Percentiles rank a stretch among this genome's conserved stretches.
These are phyloP conservation scores for Nebria salina DNA, from an alignment of 2,888 invertebrate genomes.

Conservation along the genomic window DNA sequence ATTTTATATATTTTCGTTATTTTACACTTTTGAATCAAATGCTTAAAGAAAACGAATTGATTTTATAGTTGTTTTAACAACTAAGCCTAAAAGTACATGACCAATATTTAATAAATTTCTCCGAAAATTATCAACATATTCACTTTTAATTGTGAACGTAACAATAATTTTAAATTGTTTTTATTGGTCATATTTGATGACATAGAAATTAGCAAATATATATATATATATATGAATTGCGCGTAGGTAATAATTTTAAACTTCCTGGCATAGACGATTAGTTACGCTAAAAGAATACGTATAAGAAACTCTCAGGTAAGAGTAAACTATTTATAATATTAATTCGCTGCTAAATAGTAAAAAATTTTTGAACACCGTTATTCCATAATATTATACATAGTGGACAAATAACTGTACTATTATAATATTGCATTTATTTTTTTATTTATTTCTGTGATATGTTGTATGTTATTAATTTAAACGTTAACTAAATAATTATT, in stretches of 20 bases:
- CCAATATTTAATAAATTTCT: too few species aligned
- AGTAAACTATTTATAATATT: conserved; percentile 1
- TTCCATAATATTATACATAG: neutral
- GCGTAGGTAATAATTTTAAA: neutral
- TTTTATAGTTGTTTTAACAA: too few species aligned
- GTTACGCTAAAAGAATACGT: neutral
- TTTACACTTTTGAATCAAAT: too few species aligned
- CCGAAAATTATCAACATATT: too few species aligned
- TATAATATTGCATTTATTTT: conserved; percentile 25
- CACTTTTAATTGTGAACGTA: too few species aligned
- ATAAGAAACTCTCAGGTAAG: neutral
- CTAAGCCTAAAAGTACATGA: too few species aligned
- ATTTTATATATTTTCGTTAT: neutral
- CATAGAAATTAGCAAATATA: neutral
- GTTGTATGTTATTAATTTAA: conserved; percentile 35
- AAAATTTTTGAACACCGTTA: conserved; percentile 1
- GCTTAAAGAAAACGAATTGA: too few species aligned
- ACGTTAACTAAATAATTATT: conserved; percentile 31
- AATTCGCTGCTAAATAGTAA: neutral
- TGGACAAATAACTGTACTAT: conserved; percentile 25
- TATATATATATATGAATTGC: neutral
- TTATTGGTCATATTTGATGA: too few species aligned
- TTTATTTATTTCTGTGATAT: conserved; percentile 39
- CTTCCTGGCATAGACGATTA: neutral
- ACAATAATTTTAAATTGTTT: too few species aligned